These are phyloP conservation scores for Blennius ocellaris DNA, from an alignment of 2,113 vertebrate species.

Conservation along the genomic window DNA sequence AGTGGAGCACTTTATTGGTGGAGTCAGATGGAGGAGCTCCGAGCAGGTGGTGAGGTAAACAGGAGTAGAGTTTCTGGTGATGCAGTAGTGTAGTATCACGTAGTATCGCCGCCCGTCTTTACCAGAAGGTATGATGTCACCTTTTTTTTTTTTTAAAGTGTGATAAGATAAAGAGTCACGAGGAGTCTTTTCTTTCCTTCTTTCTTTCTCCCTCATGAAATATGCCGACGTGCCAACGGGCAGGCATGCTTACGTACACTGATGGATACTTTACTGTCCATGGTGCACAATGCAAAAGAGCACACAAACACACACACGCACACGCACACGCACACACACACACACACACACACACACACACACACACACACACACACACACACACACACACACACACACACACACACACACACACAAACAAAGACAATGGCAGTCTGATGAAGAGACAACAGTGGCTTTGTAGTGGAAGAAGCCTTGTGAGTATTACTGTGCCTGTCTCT, in stretches of 20 bases:
- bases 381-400: conserved; percentile 50
- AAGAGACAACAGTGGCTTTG: conserved; percentile 61
- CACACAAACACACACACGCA: no score
- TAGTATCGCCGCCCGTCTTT: conserved; percentile 62
- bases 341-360: conserved; percentile 47
- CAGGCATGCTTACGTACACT: conserved; percentile 28
- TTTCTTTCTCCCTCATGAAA: neutral
- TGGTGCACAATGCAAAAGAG: conserved; percentile 45
- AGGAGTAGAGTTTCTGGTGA: conserved; percentile 55
- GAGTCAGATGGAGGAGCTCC: conserved; percentile 47
- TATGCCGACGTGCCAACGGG: conserved; percentile 9
- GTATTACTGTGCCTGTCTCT: conserved; percentile 65
- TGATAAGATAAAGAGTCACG: conserved; percentile 40
- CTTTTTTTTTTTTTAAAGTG: conserved; percentile 18
- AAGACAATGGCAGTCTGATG: conserved; percentile 61
- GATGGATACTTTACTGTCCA: conserved; percentile 22
- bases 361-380: conserved; percentile 56
- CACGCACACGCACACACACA: conserved; percentile 54
- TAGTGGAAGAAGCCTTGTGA: conserved; percentile 28
- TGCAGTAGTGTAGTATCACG: conserved; percentile 72
- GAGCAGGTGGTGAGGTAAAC: conserved; percentile 53
- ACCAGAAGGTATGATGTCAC: conserved; percentile 68
- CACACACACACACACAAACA: conserved; percentile 50
- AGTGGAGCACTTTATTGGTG: conserved; percentile 5
- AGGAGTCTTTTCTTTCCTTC: neutral